phyloP scores from a whole-genome alignment of 2,888 invertebrate genomes.

The Vandiemenella viatica region DNA sequence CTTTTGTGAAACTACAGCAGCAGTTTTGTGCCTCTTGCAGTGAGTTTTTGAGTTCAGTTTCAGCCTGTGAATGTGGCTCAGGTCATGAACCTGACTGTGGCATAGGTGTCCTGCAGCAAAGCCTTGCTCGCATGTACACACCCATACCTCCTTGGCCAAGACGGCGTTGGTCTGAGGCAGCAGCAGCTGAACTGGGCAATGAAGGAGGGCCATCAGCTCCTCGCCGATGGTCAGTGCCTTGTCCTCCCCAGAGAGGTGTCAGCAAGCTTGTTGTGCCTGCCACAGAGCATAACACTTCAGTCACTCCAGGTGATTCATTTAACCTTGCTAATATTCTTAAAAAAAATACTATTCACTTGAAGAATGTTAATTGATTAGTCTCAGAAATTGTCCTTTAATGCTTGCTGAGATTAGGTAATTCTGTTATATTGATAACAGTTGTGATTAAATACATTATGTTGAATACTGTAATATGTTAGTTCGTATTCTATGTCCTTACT shows the following conservation, averaged over 20 bases:
- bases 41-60: constrained; percentile 42
- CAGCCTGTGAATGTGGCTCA: constrained; percentile 23
- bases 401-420: no score
- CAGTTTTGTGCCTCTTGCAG: constrained; percentile 50
- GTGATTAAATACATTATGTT: no score
- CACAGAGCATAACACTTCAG: constrained; percentile 23
- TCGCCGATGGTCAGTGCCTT: constrained; percentile 52
- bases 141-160: constrained; percentile 29
- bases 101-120: constrained; percentile 41
- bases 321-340: background rate
- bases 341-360: no score
- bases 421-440: no score
- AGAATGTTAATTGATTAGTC: no score
- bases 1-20: constrained; percentile 50
- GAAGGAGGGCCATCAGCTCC: constrained; percentile 31
- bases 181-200: constrained; percentile 37
- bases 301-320: constrained; percentile 26
- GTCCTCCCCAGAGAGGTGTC: constrained; percentile 17
- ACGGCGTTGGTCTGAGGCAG: constrained; percentile 51
- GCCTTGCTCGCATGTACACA: constrained; percentile 33
- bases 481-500: no score
- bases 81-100: constrained; percentile 43
- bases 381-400: no score
- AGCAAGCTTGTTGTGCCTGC: constrained; percentile 27
- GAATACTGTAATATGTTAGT: no score